Percentiles rank a stretch among this genome's conserved stretches.
Evolutionary conservation across 2,888 invertebrate species (phyloP).

Genomic region (Dryobotodes eremita): DNA sequence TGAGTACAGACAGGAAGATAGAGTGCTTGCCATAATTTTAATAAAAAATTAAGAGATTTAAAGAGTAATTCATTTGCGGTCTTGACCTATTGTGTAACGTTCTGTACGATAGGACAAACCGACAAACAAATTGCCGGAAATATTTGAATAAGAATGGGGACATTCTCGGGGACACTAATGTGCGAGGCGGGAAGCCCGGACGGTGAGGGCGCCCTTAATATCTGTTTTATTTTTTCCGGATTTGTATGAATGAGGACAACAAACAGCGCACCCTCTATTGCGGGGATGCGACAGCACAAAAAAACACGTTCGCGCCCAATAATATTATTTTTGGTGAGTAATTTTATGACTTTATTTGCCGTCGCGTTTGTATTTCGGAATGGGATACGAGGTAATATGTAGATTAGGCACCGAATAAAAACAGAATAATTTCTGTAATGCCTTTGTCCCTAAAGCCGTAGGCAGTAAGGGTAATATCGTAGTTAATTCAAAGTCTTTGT

Average conservation of each 20-base stretch:
- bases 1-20: neutral
- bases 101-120: constrained; percentile 87
- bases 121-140: constrained; percentile 89
- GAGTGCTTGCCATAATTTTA: neutral
- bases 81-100: constrained; percentile 79
- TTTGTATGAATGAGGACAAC: constrained; percentile 87
- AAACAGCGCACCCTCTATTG: constrained; percentile 84
- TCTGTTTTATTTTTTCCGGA: constrained; percentile 90
- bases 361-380: constrained; percentile 72
- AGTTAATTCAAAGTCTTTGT: constrained; percentile 42
- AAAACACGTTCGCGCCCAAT: constrained; percentile 84
- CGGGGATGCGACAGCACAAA: constrained; percentile 77
- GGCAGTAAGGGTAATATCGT: constrained; percentile 43
- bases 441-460: constrained; percentile 53
- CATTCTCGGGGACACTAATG: constrained; percentile 88
- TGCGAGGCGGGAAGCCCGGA: constrained; percentile 86
- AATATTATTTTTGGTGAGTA: constrained; percentile 84
- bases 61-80: constrained; percentile 74
- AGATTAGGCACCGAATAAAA: constrained; percentile 62
- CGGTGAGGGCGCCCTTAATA: constrained; percentile 84
- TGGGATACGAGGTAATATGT: constrained; percentile 68
- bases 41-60: constrained; percentile 29
- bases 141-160: constrained; percentile 90
- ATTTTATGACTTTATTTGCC: constrained; percentile 87
- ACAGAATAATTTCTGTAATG: constrained; percentile 55